phyloP scores from a whole-genome alignment of 1,140 invertebrate genomes.

The Condylostylus longicornis region DNA sequence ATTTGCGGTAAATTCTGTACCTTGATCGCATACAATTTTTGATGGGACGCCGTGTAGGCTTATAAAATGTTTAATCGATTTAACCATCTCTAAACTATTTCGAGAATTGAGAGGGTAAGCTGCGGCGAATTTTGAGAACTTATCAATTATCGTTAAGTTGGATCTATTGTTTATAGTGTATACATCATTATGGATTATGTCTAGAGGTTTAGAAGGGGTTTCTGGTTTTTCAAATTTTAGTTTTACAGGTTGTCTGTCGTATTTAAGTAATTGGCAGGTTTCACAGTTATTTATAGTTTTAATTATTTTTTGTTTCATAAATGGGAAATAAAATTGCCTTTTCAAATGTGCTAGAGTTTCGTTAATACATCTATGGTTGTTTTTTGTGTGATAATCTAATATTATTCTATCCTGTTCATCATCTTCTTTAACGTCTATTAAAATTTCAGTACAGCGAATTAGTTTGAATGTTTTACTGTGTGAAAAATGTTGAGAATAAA shows the following conservation, averaged over 20 bases:
- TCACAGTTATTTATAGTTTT: constrained; percentile 14
- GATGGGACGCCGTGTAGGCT: no score
- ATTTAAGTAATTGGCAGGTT: constrained; percentile 16
- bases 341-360: constrained; percentile 26
- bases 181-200: no score
- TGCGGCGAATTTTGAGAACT: no score
- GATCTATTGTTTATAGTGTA: no score
- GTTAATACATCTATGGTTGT: constrained; percentile 21
- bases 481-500: constrained; percentile 12
- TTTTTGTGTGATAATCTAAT: constrained; percentile 22
- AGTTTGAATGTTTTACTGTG: constrained; percentile 15
- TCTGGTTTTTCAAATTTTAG: no score
- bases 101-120: no score
- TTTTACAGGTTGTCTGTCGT: constrained; percentile 16
- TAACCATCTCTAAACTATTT: no score
- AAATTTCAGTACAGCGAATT: constrained; percentile 11
- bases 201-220: no score
- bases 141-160: no score
- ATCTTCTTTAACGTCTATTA: constrained; percentile 16
- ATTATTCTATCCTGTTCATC: constrained; percentile 19
- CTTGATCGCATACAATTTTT: constrained; percentile 11
- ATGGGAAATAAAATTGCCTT: constrained; percentile 27
- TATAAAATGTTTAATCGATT: no score
- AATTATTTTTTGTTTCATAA: constrained; percentile 17
- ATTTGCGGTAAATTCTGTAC: constrained; percentile 11